Evolutionary conservation across 2,888 invertebrate species (phyloP).

Genomic region (Pristionchus maxplancki): DNA sequence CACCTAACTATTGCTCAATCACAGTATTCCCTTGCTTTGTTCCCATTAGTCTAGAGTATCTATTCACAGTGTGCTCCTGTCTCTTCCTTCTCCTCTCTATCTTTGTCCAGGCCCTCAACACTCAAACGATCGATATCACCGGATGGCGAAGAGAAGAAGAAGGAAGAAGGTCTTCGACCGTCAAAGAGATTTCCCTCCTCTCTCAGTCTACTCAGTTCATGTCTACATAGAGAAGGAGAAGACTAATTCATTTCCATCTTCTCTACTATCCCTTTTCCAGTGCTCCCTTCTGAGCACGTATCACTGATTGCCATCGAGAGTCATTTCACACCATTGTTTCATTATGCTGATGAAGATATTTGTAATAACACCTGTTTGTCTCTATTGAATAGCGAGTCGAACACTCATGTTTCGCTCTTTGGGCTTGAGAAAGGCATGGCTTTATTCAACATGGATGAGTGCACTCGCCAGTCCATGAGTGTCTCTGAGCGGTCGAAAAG

Average conservation of each 20-base stretch:
- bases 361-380: not conserved
- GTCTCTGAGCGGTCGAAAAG: not conserved
- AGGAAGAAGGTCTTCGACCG: slow-evolving; percentile 24
- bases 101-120: slow-evolving; percentile 37
- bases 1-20: slow-evolving; percentile 38
- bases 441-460: slow-evolving; percentile 3
- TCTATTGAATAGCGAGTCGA: not conserved
- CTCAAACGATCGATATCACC: slow-evolving; percentile 50
- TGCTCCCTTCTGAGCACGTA: slow-evolving; percentile 5
- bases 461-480: slow-evolving; percentile 33
- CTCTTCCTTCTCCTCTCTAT: slow-evolving; percentile 1
- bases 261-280: slow-evolving; percentile 39
- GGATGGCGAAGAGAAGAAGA: slow-evolving; percentile 48
- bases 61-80: not conserved
- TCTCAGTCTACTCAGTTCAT: slow-evolving; percentile 46
- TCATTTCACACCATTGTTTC: slow-evolving; percentile 19
- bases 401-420: too few species aligned
- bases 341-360: not conserved
- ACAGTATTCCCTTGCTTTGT: slow-evolving; percentile 22
- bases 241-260: slow-evolving; percentile 45
- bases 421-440: too few species aligned
- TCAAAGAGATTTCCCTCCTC: slow-evolving; percentile 31
- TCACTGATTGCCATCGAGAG: slow-evolving; percentile 38
- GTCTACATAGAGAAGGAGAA: slow-evolving; percentile 50
- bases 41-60: slow-evolving; percentile 5